Percentiles rank a stretch among this genome's conserved stretches.
Conservation (phyloP, 2,113 vertebrate genomes). For the Plecotus auritus region DNA sequence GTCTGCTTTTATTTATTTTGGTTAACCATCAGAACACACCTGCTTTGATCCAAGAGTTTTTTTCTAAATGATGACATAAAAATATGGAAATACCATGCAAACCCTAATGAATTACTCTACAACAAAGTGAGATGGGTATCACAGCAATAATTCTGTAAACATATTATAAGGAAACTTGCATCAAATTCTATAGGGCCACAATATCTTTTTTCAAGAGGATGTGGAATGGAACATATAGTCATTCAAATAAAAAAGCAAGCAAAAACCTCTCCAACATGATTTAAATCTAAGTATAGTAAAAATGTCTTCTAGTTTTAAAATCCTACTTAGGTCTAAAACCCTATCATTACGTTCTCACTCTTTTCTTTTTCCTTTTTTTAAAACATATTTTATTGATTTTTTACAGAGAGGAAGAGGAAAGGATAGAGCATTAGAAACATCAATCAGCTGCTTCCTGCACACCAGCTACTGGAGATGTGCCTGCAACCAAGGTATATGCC, state of each 20-base stretch:
- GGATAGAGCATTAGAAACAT: too few species aligned
- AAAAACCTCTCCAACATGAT: neutral
- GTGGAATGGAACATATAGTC: neutral
- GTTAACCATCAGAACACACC: constrained; percentile 48
- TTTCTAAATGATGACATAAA: constrained; percentile 43
- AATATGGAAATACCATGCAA: constrained; percentile 46
- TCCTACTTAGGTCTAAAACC: neutral
- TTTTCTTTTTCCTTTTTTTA: too few species aligned
- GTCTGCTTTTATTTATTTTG: constrained; percentile 34
- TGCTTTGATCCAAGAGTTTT: constrained; percentile 62
- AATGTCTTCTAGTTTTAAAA: constrained; percentile 17
- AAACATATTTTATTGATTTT: too few species aligned
- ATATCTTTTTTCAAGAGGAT: constrained; percentile 5
- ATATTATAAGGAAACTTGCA: constrained; percentile 52
- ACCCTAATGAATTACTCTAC: constrained; percentile 1
- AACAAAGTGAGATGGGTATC: constrained; percentile 48
- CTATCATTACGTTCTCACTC: neutral
- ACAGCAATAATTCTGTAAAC: constrained; percentile 36
- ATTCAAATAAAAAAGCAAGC: constrained; percentile 42
- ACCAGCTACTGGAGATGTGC: too few species aligned
- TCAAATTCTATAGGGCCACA: neutral
- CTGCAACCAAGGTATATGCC: too few species aligned
- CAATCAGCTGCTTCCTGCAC: too few species aligned
- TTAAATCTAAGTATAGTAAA: neutral
- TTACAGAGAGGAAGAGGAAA: too few species aligned